These are phyloP conservation scores for Zosterops japonicus DNA, from an alignment of 2,113 vertebrate species.

Conservation along the genomic window DNA sequence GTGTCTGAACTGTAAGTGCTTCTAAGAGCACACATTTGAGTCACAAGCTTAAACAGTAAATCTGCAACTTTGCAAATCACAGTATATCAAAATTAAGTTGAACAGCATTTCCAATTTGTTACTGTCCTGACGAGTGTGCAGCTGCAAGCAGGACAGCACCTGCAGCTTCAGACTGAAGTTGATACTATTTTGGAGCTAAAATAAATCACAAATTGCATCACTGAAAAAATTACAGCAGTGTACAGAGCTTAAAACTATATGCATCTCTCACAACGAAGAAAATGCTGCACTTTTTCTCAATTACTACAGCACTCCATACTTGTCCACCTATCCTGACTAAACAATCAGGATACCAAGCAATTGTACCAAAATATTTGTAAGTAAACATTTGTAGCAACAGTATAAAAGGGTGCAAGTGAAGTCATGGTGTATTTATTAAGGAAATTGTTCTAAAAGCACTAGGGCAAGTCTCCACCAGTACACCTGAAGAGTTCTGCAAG, in stretches of 20 bases:
- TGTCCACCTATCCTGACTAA: not conserved
- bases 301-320: not conserved
- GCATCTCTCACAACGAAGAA: not conserved
- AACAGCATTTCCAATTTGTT: not conserved
- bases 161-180: not conserved
- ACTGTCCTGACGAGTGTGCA: not conserved
- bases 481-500: not conserved
- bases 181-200: not conserved
- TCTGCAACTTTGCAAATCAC: not conserved
- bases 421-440: not conserved
- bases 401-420: not conserved
- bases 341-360: not conserved
- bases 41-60: not conserved
- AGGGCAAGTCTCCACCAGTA: not conserved
- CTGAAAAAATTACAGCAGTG: not conserved
- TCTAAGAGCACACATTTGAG: not conserved
- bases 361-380: not conserved
- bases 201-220: not conserved
- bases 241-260: not conserved
- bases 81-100: not conserved
- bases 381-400: not conserved
- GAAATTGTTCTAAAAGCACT: not conserved
- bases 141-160: not conserved
- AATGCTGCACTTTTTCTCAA: not conserved
- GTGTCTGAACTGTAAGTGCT: not conserved